Evolutionary conservation across 2,113 vertebrate genomes (phyloP), one percentile per base, ranked within the genome.

Genomic region (Melanocharis versteri): DNA sequence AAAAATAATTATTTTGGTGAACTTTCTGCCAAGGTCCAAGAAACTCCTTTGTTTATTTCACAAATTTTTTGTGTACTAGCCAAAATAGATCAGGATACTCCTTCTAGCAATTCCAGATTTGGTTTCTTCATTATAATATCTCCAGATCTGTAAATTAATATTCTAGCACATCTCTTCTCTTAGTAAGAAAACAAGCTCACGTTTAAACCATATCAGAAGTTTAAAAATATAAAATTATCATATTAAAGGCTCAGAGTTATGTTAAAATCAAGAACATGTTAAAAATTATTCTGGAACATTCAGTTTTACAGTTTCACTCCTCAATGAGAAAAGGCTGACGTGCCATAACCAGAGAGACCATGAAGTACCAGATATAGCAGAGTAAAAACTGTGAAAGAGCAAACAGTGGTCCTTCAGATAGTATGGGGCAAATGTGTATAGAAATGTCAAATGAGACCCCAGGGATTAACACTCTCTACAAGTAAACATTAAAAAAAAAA

Each of bases 371-470:
- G 51, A 75, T 16, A 51, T 5, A 51, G 40, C 22, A 37, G 26
- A 85, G 28, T 15, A 13, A 90, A 85, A 82, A 68, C 53, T 69
- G 28, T 68, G 22, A 51, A 91, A 73, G 4, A 37, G 19, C 20
- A 68, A 83, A 83, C 8, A 84, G 22, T 9, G 4, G 83, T 26
- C 23, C 22, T 87, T 89, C 65, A 54, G 50, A 61, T 31, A 75
- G 26, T 31, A 58, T 7, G 37, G 60, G 21, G 11, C 14, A 73
- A 75, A 60, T 0, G 0, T 37, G 6, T 44, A 24, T 1, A 68
- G 27, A 86, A 83, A 12, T 54, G 60, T 73, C 51, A 89, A 87
- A 92, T 48, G 22, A 70, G 80, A 54, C 12, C 13, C 11, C 28
- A 54, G 40, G 60, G 51, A 87, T 87, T 53, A 66, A 61, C 57